Percentiles rank a stretch among this genome's conserved stretches.
Conservation (phyloP, 2,888 invertebrate genomes). For the Pachymerium ferrugineum region DNA sequence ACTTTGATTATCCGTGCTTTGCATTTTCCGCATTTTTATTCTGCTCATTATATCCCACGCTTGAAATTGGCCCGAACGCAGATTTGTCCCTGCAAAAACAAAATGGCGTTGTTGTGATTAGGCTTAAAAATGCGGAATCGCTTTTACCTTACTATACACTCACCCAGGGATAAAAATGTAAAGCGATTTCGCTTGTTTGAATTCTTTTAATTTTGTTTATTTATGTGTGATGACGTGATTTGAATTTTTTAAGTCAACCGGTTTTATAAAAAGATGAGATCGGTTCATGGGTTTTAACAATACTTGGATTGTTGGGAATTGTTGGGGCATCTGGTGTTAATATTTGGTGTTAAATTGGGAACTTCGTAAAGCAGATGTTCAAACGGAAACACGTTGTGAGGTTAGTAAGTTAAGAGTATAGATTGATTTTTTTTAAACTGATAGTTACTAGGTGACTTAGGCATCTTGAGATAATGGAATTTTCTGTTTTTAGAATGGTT, state of each 20-base stretch:
- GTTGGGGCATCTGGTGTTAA: too few relatives aligned
- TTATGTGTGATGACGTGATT: not conserved
- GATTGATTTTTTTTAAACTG: slow-evolving; percentile 1
- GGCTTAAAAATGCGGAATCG: slow-evolving; percentile 4
- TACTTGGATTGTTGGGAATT: not conserved
- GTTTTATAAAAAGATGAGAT: slow-evolving; percentile 7
- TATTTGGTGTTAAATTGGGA: too few relatives aligned
- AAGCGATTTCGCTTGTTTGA: not conserved
- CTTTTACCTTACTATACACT: too few relatives aligned
- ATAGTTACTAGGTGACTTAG: not conserved
- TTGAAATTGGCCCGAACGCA: not conserved
- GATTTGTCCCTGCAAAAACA: not conserved
- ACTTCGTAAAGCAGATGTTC: too few relatives aligned
- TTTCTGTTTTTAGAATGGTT: too few relatives aligned
- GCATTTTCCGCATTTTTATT: not conserved
- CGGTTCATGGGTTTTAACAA: not conserved
- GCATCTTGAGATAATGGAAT: not conserved
- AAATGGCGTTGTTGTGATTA: slow-evolving; percentile 13
- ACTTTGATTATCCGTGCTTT: slow-evolving; percentile 2
- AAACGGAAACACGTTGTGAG: too few relatives aligned
- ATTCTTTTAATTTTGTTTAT: not conserved
- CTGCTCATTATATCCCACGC: not conserved
- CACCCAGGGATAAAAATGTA: not conserved
- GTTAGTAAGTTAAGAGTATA: not conserved
- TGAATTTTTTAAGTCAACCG: not conserved